A percentile compares a stretch with the other conserved stretches of the same genome.
Evolutionary conservation across 2,888 invertebrate species (phyloP).

Genomic region (Metopia argyrocephala): DNA sequence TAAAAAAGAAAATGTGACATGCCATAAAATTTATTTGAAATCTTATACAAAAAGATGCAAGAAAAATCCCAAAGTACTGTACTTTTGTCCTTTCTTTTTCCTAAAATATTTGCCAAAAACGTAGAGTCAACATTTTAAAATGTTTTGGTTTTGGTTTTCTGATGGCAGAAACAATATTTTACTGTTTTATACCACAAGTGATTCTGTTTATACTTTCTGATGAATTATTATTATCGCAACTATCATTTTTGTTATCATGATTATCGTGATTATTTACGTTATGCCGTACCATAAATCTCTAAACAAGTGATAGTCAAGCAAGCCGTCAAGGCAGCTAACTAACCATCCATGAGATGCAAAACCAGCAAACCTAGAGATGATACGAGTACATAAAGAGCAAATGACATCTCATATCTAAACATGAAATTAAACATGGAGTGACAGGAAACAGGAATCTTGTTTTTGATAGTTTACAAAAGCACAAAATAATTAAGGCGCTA

Average conservation of each 20-base stretch:
- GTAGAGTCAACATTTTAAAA: not conserved
- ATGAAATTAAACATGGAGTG: constrained; percentile 45
- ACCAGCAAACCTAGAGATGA: not conserved
- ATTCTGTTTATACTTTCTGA: constrained; percentile 13
- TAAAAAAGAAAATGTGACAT: constrained; percentile 21
- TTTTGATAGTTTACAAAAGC: constrained; percentile 45
- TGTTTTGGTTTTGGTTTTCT: not conserved
- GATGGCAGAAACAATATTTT: not conserved
- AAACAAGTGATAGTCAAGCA: constrained; percentile 7
- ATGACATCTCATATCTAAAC: constrained; percentile 45
- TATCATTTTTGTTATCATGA: not conserved
- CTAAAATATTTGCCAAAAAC: not conserved
- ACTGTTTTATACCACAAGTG: not conserved
- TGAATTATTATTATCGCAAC: constrained; percentile 13
- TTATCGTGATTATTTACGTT: not conserved
- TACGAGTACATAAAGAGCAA: not conserved
- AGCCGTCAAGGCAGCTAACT: not conserved
- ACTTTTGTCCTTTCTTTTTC: not conserved
- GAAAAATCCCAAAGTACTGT: not conserved
- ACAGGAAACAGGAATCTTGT: constrained; percentile 55
- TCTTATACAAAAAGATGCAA: not conserved
- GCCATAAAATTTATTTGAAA: constrained; percentile 35
- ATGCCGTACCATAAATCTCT: constrained; percentile 29
- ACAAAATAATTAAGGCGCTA: constrained; percentile 54
- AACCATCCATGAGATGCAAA: not conserved